Percentiles rank a stretch among this genome's conserved stretches.
These are phyloP conservation scores for Abrostola triplasia DNA, from an alignment of 2,888 invertebrate genomes.

Conservation along the genomic window DNA sequence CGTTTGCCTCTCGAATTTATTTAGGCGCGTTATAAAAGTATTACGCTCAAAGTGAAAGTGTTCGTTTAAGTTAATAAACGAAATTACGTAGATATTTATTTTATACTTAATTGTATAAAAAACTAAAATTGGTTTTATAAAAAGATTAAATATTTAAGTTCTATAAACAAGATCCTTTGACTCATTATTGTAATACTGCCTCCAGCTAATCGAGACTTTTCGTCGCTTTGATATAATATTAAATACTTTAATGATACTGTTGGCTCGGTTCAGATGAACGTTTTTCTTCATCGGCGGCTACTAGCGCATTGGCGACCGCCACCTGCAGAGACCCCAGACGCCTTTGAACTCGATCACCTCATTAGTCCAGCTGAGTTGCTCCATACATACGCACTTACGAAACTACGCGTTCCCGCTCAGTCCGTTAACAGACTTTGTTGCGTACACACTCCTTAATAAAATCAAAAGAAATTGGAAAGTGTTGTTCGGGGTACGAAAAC, in stretches of 20 bases:
- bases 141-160: too few relatives aligned
- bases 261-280: conserved; percentile 5
- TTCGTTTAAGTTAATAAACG: conserved; percentile 16
- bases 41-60: too few relatives aligned
- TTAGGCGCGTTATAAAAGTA: not conserved
- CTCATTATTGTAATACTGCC: conserved; percentile 20
- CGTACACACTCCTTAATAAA: conserved; percentile 75
- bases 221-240: conserved; percentile 23
- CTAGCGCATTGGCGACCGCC: conserved; percentile 74
- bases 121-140: too few relatives aligned
- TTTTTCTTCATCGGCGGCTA: conserved; percentile 53
- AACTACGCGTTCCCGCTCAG: conserved; percentile 78
- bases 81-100: conserved; percentile 24
- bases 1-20: not conserved
- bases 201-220: conserved; percentile 39
- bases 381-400: conserved; percentile 74
- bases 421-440: conserved; percentile 78
- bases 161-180: conserved; percentile 7
- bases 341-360: conserved; percentile 86
- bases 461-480: conserved; percentile 63
- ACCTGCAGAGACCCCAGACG: conserved; percentile 76
- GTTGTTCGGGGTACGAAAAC: conserved; percentile 62
- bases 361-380: conserved; percentile 83
- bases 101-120: not conserved
- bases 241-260: conserved; percentile 10